A percentile compares a stretch with the other conserved stretches of the same genome.
Evolutionary conservation across 1,140 invertebrate species (phyloP).

Genomic region (Euglossa dilemma): DNA sequence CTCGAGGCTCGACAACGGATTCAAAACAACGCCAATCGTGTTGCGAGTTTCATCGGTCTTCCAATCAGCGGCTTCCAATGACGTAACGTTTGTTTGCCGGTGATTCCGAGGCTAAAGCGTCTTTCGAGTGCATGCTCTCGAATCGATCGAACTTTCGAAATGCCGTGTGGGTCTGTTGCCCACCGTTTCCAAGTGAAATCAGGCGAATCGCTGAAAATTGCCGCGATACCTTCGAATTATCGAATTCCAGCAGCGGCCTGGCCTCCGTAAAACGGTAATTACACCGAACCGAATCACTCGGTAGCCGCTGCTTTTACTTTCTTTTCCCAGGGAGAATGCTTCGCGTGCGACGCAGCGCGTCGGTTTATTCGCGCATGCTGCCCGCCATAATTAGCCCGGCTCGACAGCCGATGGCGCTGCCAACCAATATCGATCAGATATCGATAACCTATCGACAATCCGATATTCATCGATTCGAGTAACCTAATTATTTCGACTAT

Average conservation of each 20-base stretch:
- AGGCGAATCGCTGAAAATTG: constrained; percentile 15
- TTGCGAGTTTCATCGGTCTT: not conserved
- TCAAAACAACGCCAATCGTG: constrained; percentile 12
- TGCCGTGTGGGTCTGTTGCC: not conserved
- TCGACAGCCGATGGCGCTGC: not conserved
- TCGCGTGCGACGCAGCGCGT: not conserved
- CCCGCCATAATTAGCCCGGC: not conserved
- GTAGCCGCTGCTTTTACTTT: not conserved
- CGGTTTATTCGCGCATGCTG: not conserved
- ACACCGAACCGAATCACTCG: not conserved
- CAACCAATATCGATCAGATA: not conserved
- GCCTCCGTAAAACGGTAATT: not conserved
- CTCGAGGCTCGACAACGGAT: constrained; percentile 4
- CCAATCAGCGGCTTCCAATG: not conserved
- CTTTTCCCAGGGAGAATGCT: not conserved
- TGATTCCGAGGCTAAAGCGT: not conserved
- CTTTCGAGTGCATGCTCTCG: not conserved
- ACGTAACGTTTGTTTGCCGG: not conserved
- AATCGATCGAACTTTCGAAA: constrained; percentile 25
- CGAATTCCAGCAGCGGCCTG: too few species aligned
- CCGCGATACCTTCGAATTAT: not conserved
- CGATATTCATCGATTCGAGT: not conserved
- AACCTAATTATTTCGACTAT: not conserved
- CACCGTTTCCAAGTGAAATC: constrained; percentile 3
- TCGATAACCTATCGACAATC: constrained; percentile 2